A percentile compares a stretch with the other conserved stretches of the same genome.
phyloP scores from a whole-genome alignment of 2,113 vertebrate species.

The Eolophus roseicapilla region DNA sequence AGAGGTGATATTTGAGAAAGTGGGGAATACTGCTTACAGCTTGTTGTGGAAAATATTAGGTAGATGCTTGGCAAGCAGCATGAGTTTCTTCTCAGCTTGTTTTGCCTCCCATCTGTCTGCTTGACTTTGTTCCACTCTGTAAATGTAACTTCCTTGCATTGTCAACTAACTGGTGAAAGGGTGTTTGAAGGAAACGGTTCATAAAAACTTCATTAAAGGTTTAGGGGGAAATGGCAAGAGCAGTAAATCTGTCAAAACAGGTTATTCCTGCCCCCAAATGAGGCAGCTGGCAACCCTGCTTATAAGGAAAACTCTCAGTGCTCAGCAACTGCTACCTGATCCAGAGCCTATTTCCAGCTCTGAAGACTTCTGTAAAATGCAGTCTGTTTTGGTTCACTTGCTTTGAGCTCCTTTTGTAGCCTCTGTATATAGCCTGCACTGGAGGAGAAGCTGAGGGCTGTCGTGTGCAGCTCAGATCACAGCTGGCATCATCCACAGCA shows the following conservation, averaged over 20 bases:
- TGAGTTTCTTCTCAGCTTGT: conserved; percentile 39
- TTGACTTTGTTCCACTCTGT: conserved; percentile 42
- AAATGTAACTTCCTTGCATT: conserved; percentile 62
- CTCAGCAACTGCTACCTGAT: not conserved
- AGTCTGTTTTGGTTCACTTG: not conserved
- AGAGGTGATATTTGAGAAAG: not conserved
- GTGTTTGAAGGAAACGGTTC: conserved; percentile 58
- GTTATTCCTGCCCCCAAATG: conserved; percentile 38
- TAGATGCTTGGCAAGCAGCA: conserved; percentile 23
- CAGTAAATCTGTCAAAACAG: conserved; percentile 47
- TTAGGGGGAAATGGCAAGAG: conserved; percentile 23
- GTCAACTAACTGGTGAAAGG: conserved; percentile 5
- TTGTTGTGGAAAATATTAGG: conserved; percentile 36
- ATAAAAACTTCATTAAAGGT: conserved; percentile 43
- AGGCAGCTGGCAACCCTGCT: not conserved
- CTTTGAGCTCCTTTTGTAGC: not conserved
- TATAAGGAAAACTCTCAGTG: not conserved
- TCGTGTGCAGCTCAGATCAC: not conserved
- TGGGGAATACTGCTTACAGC: not conserved
- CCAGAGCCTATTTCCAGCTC: not conserved
- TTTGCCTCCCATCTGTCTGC: conserved; percentile 49
- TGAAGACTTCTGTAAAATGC: not conserved
- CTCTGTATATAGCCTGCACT: not conserved
- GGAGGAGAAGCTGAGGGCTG: conserved; percentile 25
- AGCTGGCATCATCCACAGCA: not conserved